phyloP scores from a whole-genome alignment of 2,888 invertebrate species.

The Philopedon plagiatum region DNA sequence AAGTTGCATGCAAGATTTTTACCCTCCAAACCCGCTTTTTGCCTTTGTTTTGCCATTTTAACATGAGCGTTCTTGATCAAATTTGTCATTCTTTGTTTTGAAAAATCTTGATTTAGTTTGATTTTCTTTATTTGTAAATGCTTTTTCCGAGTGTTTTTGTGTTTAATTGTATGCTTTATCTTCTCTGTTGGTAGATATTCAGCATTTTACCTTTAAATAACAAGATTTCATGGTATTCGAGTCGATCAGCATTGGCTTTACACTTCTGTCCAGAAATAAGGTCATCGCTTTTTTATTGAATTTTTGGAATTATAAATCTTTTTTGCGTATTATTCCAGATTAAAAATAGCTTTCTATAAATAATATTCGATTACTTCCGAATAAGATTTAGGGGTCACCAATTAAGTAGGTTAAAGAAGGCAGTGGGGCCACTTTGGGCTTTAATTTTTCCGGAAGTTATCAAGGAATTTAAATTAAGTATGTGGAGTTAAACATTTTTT shows the following conservation, averaged over 20 bases:
- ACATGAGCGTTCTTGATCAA: constrained; percentile 6
- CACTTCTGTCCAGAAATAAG: constrained; percentile 55
- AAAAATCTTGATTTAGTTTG: constrained; percentile 12
- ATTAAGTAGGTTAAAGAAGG: neutral
- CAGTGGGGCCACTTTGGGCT: neutral
- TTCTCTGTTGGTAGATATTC: neutral
- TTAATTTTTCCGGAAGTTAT: neutral
- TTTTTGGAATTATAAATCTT: neutral
- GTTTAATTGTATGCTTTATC: neutral
- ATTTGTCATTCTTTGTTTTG: constrained; percentile 48
- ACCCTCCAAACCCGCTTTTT: neutral
- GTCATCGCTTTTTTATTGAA: constrained; percentile 58
- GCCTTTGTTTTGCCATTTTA: constrained; percentile 26
- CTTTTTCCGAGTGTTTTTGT: neutral
- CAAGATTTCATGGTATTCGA: neutral
- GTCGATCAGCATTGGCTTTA: constrained; percentile 50
- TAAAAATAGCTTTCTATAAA: constrained; percentile 2
- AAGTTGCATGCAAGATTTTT: constrained; percentile 55
- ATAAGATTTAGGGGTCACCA: neutral
- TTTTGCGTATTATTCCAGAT: constrained; percentile 11
- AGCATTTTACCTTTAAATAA: neutral
- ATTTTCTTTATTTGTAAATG: neutral
- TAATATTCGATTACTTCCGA: neutral
- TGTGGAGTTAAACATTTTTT: no score
- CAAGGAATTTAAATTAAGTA: neutral